Evolutionary conservation across 2,113 vertebrate genomes (phyloP).

Genomic region (Accipiter virgatus): DNA sequence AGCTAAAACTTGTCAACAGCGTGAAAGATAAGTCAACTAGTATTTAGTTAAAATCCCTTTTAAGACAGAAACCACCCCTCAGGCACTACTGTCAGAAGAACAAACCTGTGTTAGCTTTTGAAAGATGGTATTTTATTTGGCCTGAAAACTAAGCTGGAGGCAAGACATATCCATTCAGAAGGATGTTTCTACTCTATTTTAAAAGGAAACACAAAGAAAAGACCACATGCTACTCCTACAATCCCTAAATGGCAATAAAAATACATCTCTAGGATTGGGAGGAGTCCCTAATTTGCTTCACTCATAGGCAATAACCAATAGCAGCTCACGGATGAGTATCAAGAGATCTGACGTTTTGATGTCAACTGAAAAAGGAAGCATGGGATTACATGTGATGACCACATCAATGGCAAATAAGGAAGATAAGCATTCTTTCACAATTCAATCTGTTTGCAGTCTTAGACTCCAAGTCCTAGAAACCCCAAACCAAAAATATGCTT

Average conservation of each 20-base stretch:
- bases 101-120: background rate
- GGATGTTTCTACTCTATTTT: background rate
- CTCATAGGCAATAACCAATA: fast-evolving
- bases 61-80: background rate
- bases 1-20: background rate
- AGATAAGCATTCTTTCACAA: background rate
- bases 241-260: background rate
- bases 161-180: background rate
- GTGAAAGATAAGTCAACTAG: background rate
- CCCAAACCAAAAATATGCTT: background rate
- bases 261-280: background rate
- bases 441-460: background rate
- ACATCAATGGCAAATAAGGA: fast-evolving
- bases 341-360: background rate
- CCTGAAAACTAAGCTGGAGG: background rate
- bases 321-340: background rate
- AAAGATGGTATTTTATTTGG: background rate
- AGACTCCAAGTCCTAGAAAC: background rate
- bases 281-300: background rate
- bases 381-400: background rate
- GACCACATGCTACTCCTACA: background rate
- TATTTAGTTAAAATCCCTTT: background rate
- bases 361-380: background rate
- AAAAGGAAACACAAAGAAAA: background rate
- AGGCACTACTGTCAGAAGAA: background rate